Percentiles rank a stretch among this genome's conserved stretches.
These are phyloP conservation scores for Idris sp. DNA, from an alignment of 1,140 invertebrate genomes.

Conservation along the genomic window DNA sequence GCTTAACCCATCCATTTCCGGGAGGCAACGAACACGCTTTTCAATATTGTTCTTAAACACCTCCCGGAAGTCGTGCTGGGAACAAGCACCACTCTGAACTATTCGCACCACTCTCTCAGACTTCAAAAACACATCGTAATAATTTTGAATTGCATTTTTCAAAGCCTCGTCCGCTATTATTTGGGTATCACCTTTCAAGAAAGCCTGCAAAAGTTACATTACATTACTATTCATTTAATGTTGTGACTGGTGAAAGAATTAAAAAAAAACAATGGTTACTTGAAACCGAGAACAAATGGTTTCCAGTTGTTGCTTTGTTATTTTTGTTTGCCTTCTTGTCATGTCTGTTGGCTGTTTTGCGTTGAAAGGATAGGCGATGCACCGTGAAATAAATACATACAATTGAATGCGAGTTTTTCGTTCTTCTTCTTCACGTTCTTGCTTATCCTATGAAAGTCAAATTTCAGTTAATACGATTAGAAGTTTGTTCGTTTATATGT, in stretches of 20 bases:
- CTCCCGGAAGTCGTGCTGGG: slow-evolving; percentile 98
- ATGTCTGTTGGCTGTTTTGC: slow-evolving; percentile 99
- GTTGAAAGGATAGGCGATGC: slow-evolving; percentile 99
- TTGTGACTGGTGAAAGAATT: no score
- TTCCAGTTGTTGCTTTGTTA: slow-evolving; percentile 97
- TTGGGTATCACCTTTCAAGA: slow-evolving; percentile 96
- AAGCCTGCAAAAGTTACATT: no score
- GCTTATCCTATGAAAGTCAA: slow-evolving; percentile 88
- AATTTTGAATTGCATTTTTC: slow-evolving; percentile 98
- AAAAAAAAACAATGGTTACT: slow-evolving; percentile 78
- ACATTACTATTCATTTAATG: no score
- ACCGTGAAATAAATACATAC: slow-evolving; percentile 98
- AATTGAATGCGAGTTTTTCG: slow-evolving; percentile 94
- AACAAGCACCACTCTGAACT: slow-evolving; percentile 98
- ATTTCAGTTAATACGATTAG: no score
- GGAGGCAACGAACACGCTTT: slow-evolving; percentile 96
- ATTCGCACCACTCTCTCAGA: slow-evolving; percentile 96
- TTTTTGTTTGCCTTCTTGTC: slow-evolving; percentile 94
- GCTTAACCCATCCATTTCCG: slow-evolving; percentile 99
- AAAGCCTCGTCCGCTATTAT: slow-evolving; percentile 99
- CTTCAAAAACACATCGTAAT: slow-evolving; percentile 97
- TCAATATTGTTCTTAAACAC: slow-evolving; percentile 99
- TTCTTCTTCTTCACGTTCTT: slow-evolving; percentile 94
- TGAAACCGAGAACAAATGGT: slow-evolving; percentile 96
- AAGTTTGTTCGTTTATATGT: no score